Conservation (phyloP, 1,140 invertebrate genomes). For the Drosophila asahinai region DNA sequence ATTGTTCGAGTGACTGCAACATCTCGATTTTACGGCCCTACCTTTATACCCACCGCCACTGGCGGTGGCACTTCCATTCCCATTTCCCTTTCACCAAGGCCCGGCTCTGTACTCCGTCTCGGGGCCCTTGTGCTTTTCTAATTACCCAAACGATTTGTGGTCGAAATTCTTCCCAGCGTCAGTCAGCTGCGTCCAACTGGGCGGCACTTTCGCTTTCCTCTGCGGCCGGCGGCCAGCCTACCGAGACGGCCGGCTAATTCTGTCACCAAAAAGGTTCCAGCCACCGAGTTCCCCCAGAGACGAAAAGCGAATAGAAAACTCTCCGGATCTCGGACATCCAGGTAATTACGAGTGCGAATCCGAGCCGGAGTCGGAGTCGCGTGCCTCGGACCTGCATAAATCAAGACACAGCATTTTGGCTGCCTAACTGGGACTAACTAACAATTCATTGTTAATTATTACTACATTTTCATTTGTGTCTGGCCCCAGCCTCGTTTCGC, state of each 20-base stretch:
- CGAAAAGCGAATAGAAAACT: conserved; percentile 40
- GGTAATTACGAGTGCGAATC: conserved; percentile 55
- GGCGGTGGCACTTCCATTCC: conserved; percentile 33
- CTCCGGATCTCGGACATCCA: conserved; percentile 39
- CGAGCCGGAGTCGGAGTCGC: conserved; percentile 48
- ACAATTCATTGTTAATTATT: conserved; percentile 62
- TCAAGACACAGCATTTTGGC: conserved; percentile 53
- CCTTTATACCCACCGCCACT: conserved; percentile 64
- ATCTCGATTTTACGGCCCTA: conserved; percentile 58
- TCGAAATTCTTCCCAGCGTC: conserved; percentile 82
- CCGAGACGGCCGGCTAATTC: conserved; percentile 65
- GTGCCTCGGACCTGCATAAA: conserved; percentile 58
- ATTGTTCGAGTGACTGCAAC: conserved; percentile 55
- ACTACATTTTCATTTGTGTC: conserved; percentile 58
- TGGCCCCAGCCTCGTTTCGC: conserved; percentile 13
- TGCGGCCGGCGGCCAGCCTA: conserved; percentile 39
- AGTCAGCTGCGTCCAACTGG: conserved; percentile 77
- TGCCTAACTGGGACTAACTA: conserved; percentile 49
- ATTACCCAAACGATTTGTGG: conserved; percentile 80
- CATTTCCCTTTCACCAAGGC: conserved; percentile 80
- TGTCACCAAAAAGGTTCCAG: conserved; percentile 64
- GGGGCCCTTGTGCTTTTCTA: conserved; percentile 68
- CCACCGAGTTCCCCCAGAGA: conserved; percentile 56
- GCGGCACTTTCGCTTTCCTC: conserved; percentile 80
- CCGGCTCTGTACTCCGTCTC: conserved; percentile 41